Conservation (phyloP, 2,888 invertebrate genomes). For the Xylophagus ater region DNA sequence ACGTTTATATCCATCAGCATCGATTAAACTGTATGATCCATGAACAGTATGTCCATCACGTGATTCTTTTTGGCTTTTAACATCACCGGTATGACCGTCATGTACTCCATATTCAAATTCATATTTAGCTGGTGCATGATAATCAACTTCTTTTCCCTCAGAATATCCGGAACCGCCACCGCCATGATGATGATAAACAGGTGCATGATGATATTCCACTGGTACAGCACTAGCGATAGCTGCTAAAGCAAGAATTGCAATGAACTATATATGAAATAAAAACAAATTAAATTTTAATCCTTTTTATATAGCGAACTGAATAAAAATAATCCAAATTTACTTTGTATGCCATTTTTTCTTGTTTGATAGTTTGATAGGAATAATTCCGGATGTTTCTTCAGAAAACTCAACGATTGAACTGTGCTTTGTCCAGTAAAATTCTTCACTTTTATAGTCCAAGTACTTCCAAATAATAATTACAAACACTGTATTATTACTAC, state of each 20-base stretch:
- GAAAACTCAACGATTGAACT: no score
- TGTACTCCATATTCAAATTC: conserved; percentile 42
- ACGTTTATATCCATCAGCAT: conserved; percentile 44
- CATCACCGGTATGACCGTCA: conserved; percentile 44
- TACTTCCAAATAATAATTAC: no score
- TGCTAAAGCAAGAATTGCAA: not conserved
- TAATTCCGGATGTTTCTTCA: no score
- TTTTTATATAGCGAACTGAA: no score
- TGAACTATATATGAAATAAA: conserved; percentile 1
- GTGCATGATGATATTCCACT: not conserved
- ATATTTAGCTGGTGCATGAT: conserved; percentile 40
- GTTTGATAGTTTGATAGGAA: no score
- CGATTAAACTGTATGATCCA: conserved; percentile 44
- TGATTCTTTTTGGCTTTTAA: conserved; percentile 43
- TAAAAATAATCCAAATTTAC: no score
- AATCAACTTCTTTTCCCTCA: conserved; percentile 23
- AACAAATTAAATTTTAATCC: no score
- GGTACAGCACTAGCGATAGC: conserved; percentile 4
- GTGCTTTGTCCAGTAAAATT: no score
- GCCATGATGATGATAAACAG: conserved; percentile 16
- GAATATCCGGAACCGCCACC: no score
- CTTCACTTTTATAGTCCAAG: no score
- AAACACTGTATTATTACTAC: no score
- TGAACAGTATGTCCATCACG: conserved; percentile 44
- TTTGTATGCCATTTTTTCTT: no score